phyloP scores from a whole-genome alignment of 2,888 invertebrate genomes.

The Thysanoteuthis rhombus region DNA sequence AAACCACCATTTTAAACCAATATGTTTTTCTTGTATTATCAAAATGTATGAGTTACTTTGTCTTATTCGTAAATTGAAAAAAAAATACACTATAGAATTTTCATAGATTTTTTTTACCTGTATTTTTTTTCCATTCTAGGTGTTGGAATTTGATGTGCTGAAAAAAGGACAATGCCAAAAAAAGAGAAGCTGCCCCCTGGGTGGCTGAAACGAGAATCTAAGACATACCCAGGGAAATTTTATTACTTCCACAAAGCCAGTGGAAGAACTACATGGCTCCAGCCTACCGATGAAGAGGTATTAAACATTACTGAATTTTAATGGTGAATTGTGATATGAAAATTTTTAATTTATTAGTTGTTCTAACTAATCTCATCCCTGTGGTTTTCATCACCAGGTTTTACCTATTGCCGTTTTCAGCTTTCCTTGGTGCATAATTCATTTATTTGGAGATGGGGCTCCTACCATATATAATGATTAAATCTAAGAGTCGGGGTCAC shows the following conservation, averaged over 20 bases:
- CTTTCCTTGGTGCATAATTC: no score
- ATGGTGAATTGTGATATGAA: no score
- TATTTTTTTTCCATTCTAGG: background rate
- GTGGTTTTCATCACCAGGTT: no score
- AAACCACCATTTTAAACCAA: no score
- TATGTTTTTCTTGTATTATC: no score
- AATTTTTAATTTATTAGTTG: no score
- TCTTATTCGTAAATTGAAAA: background rate
- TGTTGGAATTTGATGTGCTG: background rate
- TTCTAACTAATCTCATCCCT: no score
- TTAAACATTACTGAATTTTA: background rate
- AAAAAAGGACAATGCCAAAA: background rate
- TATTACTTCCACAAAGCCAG: constrained; percentile 1
- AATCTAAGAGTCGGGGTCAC: no score
- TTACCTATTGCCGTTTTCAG: no score
- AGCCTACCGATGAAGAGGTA: background rate
- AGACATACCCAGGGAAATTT: constrained; percentile 16
- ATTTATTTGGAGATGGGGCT: no score
- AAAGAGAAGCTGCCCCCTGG: constrained; percentile 19
- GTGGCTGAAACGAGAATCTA: constrained; percentile 20
- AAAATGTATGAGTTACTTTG: no score
- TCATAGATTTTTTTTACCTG: background rate
- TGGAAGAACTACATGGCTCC: background rate
- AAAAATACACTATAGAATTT: background rate
- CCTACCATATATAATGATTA: no score